Conservation (phyloP, 1,140 invertebrate genomes). For the Melipona quadrifasciata region DNA sequence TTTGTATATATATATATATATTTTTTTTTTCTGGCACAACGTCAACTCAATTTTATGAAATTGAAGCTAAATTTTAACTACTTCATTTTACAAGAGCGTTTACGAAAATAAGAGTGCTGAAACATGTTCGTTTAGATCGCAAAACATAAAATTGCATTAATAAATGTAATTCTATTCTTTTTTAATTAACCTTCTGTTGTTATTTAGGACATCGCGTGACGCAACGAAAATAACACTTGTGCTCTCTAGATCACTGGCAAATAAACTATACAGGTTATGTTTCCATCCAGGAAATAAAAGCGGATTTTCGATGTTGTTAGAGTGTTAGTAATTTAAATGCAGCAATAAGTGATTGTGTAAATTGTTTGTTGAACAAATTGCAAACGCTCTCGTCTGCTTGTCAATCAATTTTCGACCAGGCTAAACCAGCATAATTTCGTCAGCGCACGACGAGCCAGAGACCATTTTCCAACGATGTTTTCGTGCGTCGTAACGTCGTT, state of each 20-base stretch:
- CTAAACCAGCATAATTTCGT: slow-evolving; percentile 3
- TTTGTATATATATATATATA: background rate
- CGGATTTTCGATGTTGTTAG: background rate
- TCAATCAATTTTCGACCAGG: slow-evolving; percentile 16
- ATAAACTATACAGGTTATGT: background rate
- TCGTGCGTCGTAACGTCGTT: slow-evolving; percentile 5
- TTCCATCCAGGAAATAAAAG: background rate
- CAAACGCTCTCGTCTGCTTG: background rate
- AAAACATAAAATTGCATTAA: background rate
- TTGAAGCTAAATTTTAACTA: too few relatives aligned
- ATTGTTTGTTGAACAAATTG: slow-evolving; percentile 2
- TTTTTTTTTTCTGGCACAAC: background rate
- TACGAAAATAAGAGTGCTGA: too few relatives aligned
- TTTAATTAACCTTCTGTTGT: background rate
- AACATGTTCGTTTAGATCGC: too few relatives aligned
- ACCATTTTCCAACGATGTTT: slow-evolving; percentile 1
- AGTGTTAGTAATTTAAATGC: background rate
- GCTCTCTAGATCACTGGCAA: background rate
- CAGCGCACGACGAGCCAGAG: background rate
- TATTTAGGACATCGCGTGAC: background rate
- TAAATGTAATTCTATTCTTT: background rate
- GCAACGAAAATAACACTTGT: background rate
- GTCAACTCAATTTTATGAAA: too few relatives aligned
- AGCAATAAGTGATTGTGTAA: background rate
- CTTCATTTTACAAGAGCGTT: too few relatives aligned